A percentile compares a stretch with the other conserved stretches of the same genome.
Conservation (phyloP, 2,113 vertebrate species). For the Rana temporaria region DNA sequence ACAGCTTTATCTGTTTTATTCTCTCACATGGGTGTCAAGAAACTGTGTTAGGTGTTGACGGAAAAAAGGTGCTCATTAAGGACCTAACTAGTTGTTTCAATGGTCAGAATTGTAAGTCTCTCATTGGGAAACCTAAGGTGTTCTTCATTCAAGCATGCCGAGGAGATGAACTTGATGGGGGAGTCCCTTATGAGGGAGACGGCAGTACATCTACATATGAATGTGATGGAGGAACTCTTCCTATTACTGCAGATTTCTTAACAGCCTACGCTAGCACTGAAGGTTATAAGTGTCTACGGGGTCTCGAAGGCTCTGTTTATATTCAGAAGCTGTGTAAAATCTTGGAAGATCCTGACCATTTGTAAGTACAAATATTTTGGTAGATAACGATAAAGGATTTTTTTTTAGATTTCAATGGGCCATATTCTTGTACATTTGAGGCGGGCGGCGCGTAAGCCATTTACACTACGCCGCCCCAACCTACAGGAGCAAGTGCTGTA, state of each 20-base stretch:
- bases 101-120: constrained; percentile 64
- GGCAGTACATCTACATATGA: constrained; percentile 40
- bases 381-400: neutral
- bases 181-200: constrained; percentile 51
- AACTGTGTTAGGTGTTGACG: constrained; percentile 72
- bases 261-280: constrained; percentile 76
- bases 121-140: constrained; percentile 74
- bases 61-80: constrained; percentile 56
- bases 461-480: no score
- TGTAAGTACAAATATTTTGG: constrained; percentile 58
- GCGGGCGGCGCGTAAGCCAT: no score
- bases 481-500: no score
- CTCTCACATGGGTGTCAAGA: constrained; percentile 77
- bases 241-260: constrained; percentile 74
- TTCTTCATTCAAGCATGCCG: constrained; percentile 79
- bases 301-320: constrained; percentile 71
- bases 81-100: constrained; percentile 70
- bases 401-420: no score
- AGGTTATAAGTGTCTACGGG: constrained; percentile 66
- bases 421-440: no score
- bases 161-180: constrained; percentile 59
- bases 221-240: constrained; percentile 66
- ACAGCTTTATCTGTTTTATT: constrained; percentile 79
- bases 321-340: constrained; percentile 79
- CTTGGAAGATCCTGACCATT: constrained; percentile 62